Base-by-base conservation (phyloP, 2,113 vertebrate species). In the Rallus limicola region DNA sequence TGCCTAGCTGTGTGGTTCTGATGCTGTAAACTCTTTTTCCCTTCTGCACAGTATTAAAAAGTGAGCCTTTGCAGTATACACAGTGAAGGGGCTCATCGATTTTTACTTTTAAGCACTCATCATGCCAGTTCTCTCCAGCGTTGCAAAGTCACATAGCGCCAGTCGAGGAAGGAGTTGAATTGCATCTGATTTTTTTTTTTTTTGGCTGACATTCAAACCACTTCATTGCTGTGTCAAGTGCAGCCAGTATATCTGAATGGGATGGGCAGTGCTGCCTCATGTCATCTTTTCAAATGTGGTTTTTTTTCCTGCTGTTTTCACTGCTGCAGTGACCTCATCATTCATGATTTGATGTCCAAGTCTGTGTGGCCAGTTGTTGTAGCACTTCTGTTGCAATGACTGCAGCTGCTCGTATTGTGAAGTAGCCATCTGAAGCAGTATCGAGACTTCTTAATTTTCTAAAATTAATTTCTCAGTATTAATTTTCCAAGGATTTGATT, bases 151-250 rank as follows among this genome's bases (percentile, higher is more conserved):
- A 95, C 10, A 25, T 89, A 95, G 46, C 78, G 87, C 82, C 70
- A 82, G 74, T 88, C 4, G 2, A 90, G 92, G 76, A 86, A 81
- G 81, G 82, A 95, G 68, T 91, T 94, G 93, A 90, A 87, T 90
- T 94, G 75, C 75, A 80, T 90, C 67, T 91, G 53, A 31, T 14
- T 52, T 70, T 67, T 80, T 78, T 68, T 36, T 78, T 67, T 60
- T 79, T 87, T 95, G 94, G 93, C 94, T 94, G 95, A 94, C 87
- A 94, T 95, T 95, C 93, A 96, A 5, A 72, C 78, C 67, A 80
- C 84, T 67, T 95, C 55, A 28, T 70, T 86, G 78, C 93, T 53
- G 25, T 95, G 82, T 95, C 78, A 91, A 93, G 71, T 96, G 91
- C 84, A 85, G 74, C 40, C 0, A 10, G 67, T 87, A 8, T 82